Evolutionary conservation across 2,888 invertebrate species (phyloP), one percentile per base, ranked within the genome.

Genomic region (Troilus luridus): DNA sequence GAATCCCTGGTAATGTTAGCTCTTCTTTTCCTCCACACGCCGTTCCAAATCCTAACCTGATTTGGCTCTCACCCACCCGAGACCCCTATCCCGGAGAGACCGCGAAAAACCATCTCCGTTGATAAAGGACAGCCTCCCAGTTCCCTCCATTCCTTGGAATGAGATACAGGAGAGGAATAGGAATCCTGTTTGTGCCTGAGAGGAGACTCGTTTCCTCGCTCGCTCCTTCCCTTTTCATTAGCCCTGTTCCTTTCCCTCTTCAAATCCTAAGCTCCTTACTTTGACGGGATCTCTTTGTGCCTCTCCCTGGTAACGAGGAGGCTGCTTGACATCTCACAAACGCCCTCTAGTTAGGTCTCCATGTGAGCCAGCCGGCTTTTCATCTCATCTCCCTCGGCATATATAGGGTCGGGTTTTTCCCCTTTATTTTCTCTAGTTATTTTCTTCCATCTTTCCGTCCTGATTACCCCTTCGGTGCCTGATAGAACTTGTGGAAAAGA

Each of bases 241-340:
- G 88, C 88, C 88, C 56, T 12, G 19, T 64, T 41, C 19, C 88
- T 88, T 41, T 24, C 27, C 64, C 54, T 21, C 54, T 41, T 81
- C 21, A 41, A 54, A 56, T 56, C 19, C 56, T 89, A 89, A 89
- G 89, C 62, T 89, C 64, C 89, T 89, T 89, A 89, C 89, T 64
- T 54, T 64, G 89, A 64, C 24, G 89, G 64, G 62, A 89, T 89
- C 64, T 64, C 64, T 64, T 62, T 64, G 54, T 64, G 54, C 7
- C 89, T n/a, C 14, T n/a, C 14, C n/a, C 54, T 89, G 89, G 60
- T 64, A 89, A 60, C 89, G 89, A 85, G 85, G 85, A n/a, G 54
- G 85, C 56, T 54, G 85, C 85, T 85, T 85, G 85, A 85, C 85
- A 85, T 85, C 85, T 85, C 85, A 58, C 85, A 77, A 77, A 77